Percentiles rank a stretch among this genome's conserved stretches.
phyloP scores from a whole-genome alignment of 2,888 invertebrate genomes.

The Lasioglossum lativentre region DNA sequence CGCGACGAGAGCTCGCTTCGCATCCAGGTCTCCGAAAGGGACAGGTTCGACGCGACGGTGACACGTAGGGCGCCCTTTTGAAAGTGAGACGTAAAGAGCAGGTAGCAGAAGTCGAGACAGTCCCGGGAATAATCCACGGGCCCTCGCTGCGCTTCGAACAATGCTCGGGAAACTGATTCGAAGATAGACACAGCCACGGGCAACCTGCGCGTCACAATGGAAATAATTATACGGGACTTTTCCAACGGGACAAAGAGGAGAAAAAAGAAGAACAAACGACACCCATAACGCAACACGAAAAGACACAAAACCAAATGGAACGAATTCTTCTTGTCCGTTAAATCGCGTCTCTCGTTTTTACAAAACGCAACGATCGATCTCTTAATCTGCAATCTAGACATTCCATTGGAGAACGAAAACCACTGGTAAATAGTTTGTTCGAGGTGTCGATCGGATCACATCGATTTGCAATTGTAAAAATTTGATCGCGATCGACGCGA shows the following conservation, averaged over 20 bases:
- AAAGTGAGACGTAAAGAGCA: slow-evolving; percentile 40
- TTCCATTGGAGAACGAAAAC: neutral
- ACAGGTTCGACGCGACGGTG: neutral
- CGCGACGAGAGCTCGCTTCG: neutral
- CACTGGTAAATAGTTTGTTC: no score
- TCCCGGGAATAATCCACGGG: neutral
- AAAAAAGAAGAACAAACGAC: neutral
- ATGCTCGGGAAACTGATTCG: slow-evolving; percentile 15
- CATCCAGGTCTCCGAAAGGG: neutral
- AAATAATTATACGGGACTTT: slow-evolving; percentile 18
- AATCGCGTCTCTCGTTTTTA: neutral
- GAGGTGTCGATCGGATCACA: no score
- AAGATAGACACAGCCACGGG: neutral
- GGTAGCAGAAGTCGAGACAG: slow-evolving; percentile 43
- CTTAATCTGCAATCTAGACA: neutral
- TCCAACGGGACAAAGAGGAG: neutral
- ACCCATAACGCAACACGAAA: neutral
- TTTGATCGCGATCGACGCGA: neutral
- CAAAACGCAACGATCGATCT: neutral
- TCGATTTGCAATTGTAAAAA: no score
- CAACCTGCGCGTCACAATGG: slow-evolving; percentile 2
- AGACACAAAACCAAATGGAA: neutral
- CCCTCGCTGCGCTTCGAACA: slow-evolving; percentile 10
- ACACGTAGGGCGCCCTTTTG: slow-evolving; percentile 1
- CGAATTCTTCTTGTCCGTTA: neutral